Conservation (phyloP, 2,888 invertebrate genomes). For the Caenorhabditis sinica region DNA sequence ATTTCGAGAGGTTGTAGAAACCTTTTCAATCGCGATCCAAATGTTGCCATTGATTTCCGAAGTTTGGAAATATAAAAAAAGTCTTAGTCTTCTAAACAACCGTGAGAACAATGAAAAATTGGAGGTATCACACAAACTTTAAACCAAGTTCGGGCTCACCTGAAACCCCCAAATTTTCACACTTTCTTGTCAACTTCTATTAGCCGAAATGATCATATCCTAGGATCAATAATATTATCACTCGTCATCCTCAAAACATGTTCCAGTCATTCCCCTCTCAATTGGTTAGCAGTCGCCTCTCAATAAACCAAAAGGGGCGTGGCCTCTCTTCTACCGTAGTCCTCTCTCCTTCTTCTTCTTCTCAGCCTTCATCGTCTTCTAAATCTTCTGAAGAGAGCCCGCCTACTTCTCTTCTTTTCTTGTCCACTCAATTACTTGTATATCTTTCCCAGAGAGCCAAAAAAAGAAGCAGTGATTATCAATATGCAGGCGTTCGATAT, state of each 20-base stretch:
- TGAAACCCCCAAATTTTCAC: background rate
- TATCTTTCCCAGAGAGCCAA: conserved; percentile 5
- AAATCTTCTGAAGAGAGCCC: conserved; percentile 10
- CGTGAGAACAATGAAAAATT: no score
- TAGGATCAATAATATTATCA: background rate
- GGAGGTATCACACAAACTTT: no score
- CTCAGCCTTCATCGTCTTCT: conserved; percentile 9
- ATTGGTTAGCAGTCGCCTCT: conserved; percentile 29
- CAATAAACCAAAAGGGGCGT: conserved; percentile 31
- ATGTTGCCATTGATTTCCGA: no score
- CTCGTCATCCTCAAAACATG: background rate
- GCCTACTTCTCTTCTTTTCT: conserved; percentile 3
- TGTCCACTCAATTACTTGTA: conserved; percentile 14
- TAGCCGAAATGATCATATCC: background rate
- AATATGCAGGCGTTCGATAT: conserved; percentile 68
- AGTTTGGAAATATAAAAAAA: no score
- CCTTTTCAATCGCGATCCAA: no score
- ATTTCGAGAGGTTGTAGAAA: no score
- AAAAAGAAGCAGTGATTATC: background rate
- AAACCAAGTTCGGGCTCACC: no score
- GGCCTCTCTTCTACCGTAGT: conserved; percentile 42
- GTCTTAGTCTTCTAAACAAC: no score
- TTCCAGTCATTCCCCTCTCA: conserved; percentile 29
- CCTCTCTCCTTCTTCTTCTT: conserved; percentile 10
- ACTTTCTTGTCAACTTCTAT: background rate